These are phyloP conservation scores for Sphaerophoria rueppellii DNA, from an alignment of 2,888 invertebrate species.

Conservation along the genomic window DNA sequence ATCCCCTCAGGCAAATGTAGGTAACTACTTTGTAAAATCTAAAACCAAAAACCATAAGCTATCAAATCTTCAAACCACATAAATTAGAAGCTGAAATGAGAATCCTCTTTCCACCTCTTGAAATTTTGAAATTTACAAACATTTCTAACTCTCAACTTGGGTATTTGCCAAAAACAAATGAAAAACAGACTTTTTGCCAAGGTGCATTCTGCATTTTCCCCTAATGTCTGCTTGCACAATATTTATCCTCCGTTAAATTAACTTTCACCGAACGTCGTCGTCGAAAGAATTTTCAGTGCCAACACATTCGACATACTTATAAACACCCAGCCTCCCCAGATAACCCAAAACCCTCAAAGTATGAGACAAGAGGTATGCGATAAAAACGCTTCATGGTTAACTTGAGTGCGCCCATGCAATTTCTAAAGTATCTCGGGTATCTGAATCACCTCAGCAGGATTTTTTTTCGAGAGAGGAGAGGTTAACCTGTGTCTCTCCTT, in stretches of 20 bases:
- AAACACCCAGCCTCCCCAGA: not conserved
- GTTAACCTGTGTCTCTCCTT: not conserved
- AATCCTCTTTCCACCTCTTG: not conserved
- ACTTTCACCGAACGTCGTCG: not conserved
- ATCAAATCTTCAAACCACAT: not conserved
- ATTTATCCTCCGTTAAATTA: slow-evolving; percentile 15
- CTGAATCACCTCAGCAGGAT: not conserved
- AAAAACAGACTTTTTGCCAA: slow-evolving; percentile 9
- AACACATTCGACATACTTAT: not conserved
- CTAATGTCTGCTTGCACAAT: not conserved
- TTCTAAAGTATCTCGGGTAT: not conserved
- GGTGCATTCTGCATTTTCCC: not conserved
- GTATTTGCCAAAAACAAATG: not conserved
- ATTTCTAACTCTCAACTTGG: not conserved
- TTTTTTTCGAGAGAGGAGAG: not conserved
- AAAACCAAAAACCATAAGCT: not conserved
- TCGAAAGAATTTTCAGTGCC: not conserved
- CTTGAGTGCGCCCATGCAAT: not conserved
- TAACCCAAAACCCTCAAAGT: not conserved
- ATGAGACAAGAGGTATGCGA: not conserved
- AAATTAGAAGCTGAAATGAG: not conserved
- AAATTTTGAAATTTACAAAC: not conserved
- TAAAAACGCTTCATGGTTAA: not conserved
- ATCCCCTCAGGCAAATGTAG: not conserved
- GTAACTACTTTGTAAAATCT: not conserved